A percentile compares a stretch with the other conserved stretches of the same genome.
These are phyloP conservation scores for Drymodes brunneopygia DNA, from an alignment of 2,113 vertebrate species.

Conservation along the genomic window DNA sequence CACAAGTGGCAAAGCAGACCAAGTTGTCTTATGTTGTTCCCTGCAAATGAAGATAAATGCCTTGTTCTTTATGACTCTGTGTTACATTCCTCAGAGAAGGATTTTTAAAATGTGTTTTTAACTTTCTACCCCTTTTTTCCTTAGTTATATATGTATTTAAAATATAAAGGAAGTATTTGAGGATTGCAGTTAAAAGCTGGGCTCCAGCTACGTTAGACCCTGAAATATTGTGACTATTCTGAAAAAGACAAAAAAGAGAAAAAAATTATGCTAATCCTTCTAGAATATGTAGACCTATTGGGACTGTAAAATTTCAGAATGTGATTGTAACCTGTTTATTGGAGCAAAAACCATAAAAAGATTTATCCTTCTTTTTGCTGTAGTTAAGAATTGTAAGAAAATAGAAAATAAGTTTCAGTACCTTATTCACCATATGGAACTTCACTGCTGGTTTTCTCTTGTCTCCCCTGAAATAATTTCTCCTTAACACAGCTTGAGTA, in stretches of 20 bases:
- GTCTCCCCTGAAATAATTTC: background rate
- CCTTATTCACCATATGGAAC: background rate
- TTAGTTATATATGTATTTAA: background rate
- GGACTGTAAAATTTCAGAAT: background rate
- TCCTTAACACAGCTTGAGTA: background rate
- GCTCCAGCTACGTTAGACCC: background rate
- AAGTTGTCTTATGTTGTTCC: background rate
- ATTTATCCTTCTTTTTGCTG: background rate
- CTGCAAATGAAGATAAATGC: slow-evolving; percentile 39
- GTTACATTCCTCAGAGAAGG: background rate
- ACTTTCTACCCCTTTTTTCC: background rate
- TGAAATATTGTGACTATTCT: background rate
- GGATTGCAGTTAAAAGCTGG: background rate
- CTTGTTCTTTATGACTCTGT: background rate
- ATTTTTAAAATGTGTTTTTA: background rate
- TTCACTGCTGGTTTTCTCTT: background rate
- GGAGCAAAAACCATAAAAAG: background rate
- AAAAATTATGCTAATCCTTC: background rate
- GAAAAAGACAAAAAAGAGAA: background rate
- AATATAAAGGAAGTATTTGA: background rate
- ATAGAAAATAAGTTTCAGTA: background rate
- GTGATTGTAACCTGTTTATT: background rate
- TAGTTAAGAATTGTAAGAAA: background rate
- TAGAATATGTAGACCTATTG: background rate
- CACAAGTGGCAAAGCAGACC: background rate